Base-by-base conservation (phyloP, 2,888 invertebrate genomes). In the Rambutsinella grinnellia region DNA sequence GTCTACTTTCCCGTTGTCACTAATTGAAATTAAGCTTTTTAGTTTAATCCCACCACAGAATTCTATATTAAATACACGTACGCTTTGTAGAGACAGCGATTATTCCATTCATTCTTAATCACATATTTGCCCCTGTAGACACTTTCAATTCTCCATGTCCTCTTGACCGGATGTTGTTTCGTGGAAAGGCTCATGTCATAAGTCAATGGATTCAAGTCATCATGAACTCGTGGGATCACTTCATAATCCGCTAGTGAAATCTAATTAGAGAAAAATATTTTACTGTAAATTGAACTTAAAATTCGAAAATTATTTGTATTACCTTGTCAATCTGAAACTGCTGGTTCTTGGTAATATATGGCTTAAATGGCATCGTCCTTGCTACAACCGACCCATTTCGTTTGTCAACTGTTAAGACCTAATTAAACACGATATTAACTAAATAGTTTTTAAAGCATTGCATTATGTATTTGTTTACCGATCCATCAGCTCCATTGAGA, bases 21-120 rank as follows among this genome's bases (percentile, higher is more conserved):
- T 80, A 26, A 15, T 36, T 3, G 47, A 63, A 26, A n/a, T 17
- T 47, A 3, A n/a, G n/a, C 8, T 19, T n/a, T 21, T 17, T 44
- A 19, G 23, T 62, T 23, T 46, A 3, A 46, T 27, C 6, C 2
- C 24, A 17, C 21, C 19, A 5, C n/a, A 56, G n/a, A 63, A 26
- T 51, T 63, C 2, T 44, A 61, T 61, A 27, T 44, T 53, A 2
- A 58, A 5, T 15, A 3, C 3, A 71, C 80, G 67, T 75, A 81
- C 81, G 81, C 36, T 56, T 81, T 81, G 66, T 81, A 81, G 17
- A 81, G 47, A 54, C 81, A 81, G 15, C 67, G 74, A 61, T 79
- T 81, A 24, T 72, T 79, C 81, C 81, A 81, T n/a, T 81, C 81
- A 62, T 81, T 81, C 53, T 79, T 81, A 17, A 81, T 81, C 2